These are phyloP conservation scores for Bombus haemorrhoidalis DNA, from an alignment of 1,140 invertebrate species.

Conservation along the genomic window DNA sequence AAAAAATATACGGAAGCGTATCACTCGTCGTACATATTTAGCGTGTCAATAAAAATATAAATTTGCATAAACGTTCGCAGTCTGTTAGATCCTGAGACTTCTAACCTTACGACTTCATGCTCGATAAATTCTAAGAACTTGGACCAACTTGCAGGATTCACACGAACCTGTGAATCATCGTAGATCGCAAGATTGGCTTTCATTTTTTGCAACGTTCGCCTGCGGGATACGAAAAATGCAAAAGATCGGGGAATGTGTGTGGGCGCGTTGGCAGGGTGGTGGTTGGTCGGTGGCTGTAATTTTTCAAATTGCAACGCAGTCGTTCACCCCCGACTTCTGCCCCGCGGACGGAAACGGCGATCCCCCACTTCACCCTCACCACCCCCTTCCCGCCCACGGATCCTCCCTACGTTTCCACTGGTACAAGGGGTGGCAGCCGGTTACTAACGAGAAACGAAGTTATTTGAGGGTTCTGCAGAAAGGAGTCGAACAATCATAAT, in stretches of 20 bases:
- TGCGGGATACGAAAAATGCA: conserved; percentile 51
- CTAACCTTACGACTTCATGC: too few species aligned
- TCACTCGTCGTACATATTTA: too few species aligned
- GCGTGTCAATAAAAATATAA: too few species aligned
- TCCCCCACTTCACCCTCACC: conserved; percentile 50
- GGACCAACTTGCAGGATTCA: too few species aligned
- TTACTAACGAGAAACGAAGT: conserved; percentile 80
- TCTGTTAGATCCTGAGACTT: too few species aligned
- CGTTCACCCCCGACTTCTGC: conserved; percentile 71
- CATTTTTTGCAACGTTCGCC: conserved; percentile 31
- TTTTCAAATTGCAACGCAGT: conserved; percentile 80
- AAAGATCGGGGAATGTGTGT: conserved; percentile 46
- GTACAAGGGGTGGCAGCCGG: conserved; percentile 65
- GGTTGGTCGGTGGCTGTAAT: conserved; percentile 74
- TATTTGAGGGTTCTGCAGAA: conserved; percentile 78
- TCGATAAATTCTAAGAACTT: too few species aligned
- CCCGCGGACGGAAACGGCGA: conserved; percentile 71
- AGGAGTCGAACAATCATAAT: conserved; percentile 81
- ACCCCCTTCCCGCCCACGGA: conserved; percentile 25
- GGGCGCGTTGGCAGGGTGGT: conserved; percentile 57
- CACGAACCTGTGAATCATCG: too few species aligned
- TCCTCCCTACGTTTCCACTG: conserved; percentile 55
- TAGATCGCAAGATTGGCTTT: not conserved
- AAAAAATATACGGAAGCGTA: too few species aligned
- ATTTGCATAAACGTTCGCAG: too few species aligned